phyloP scores from a whole-genome alignment of 2,888 invertebrate genomes.

The Carpatolechia fugitivella region DNA sequence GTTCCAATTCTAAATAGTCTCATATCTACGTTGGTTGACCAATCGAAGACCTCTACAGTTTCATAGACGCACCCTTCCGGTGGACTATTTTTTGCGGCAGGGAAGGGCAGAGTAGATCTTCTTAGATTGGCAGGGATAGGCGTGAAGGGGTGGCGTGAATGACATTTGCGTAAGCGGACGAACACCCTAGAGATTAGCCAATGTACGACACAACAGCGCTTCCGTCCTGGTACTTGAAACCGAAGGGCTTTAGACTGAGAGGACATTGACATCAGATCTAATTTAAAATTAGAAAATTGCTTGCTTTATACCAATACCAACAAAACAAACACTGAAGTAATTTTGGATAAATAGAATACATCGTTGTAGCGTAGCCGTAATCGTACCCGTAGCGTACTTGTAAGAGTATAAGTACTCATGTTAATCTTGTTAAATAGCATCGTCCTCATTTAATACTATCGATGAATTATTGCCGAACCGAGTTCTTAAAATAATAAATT shows the following conservation, averaged over 20 bases:
- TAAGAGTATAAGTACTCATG: no score
- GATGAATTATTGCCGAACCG: no score
- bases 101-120: slow-evolving; percentile 34
- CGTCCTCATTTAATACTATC: no score
- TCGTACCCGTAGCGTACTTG: no score
- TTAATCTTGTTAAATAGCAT: no score
- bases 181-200: slow-evolving; percentile 64
- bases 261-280: neutral
- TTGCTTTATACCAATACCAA: no score
- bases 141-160: slow-evolving; percentile 62
- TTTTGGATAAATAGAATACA: no score
- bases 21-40: slow-evolving; percentile 44
- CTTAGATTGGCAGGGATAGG: slow-evolving; percentile 34
- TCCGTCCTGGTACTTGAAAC: neutral
- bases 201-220: slow-evolving; percentile 20
- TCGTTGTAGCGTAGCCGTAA: no score
- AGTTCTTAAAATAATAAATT: no score
- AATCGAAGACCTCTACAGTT: slow-evolving; percentile 30
- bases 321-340: no score
- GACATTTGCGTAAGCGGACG: slow-evolving; percentile 65
- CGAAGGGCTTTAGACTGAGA: neutral
- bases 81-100: slow-evolving; percentile 19
- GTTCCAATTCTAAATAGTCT: slow-evolving; percentile 49
- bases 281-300: no score
- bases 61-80: slow-evolving; percentile 25